phyloP scores from a whole-genome alignment of 1,140 invertebrate genomes.

The Drosophila lacertosa region DNA sequence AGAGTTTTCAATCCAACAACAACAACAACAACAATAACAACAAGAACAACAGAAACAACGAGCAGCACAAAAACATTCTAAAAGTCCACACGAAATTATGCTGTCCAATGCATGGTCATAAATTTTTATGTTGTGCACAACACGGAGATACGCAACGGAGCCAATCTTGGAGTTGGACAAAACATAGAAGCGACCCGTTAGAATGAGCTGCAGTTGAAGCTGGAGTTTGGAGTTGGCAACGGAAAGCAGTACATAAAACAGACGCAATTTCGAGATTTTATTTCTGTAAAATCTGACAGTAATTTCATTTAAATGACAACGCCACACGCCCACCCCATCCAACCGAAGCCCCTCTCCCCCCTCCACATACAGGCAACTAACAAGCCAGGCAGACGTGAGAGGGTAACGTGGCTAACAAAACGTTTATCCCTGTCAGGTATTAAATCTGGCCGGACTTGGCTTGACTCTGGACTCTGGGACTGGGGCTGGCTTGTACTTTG shows the following conservation, averaged over 20 bases:
- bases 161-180: constrained; percentile 28
- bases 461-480: constrained; percentile 30
- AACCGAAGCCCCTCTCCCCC: not conserved
- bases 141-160: constrained; percentile 28
- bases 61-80: constrained; percentile 50
- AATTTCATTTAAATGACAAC: constrained; percentile 81
- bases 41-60: constrained; percentile 8
- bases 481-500: constrained; percentile 65
- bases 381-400: constrained; percentile 36
- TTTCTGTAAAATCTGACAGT: constrained; percentile 80
- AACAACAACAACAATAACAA: constrained; percentile 14
- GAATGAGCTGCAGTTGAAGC: not conserved
- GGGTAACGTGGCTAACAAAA: constrained; percentile 41
- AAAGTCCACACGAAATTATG: constrained; percentile 64
- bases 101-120: constrained; percentile 72
- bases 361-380: constrained; percentile 28
- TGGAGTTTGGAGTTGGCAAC: not conserved
- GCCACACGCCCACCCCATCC: constrained; percentile 23
- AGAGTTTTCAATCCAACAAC: constrained; percentile 49
- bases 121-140: constrained; percentile 64
- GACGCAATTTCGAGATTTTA: constrained; percentile 76
- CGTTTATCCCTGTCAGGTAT: constrained; percentile 81
- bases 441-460: constrained; percentile 58
- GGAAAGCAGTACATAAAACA: constrained; percentile 69
- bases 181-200: constrained; percentile 23